phyloP scores from a whole-genome alignment of 2,888 invertebrate species.

The Priocnemis perturbator region DNA sequence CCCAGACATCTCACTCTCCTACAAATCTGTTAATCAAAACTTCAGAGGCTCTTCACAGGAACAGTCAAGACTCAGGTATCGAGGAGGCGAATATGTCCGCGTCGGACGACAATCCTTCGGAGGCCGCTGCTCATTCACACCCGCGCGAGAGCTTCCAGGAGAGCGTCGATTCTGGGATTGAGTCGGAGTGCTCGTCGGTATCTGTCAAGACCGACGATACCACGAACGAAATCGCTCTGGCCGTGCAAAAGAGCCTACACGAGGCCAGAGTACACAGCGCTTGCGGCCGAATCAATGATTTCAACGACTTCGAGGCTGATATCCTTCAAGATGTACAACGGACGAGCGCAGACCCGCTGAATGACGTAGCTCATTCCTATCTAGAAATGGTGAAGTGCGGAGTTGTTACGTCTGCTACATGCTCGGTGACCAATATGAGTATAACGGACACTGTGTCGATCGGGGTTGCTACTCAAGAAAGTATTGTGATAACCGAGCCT shows the following conservation, averaged over 20 bases:
- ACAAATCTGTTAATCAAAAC: conserved; percentile 54
- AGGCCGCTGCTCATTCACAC: conserved; percentile 12
- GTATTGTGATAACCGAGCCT: conserved; percentile 40
- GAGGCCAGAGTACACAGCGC: conserved; percentile 12
- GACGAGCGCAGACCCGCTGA: conserved; percentile 32
- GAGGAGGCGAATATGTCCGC: conserved; percentile 54
- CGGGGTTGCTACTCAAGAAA: conserved; percentile 40
- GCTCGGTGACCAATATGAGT: conserved; percentile 33
- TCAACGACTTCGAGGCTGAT: conserved; percentile 38
- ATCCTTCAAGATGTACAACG: conserved; percentile 28
- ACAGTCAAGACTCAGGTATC: conserved; percentile 61
- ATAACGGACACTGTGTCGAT: conserved; percentile 26
- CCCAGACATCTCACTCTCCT: conserved; percentile 39
- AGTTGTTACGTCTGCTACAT: conserved; percentile 36
- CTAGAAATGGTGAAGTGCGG: conserved; percentile 46
- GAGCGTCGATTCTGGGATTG: conserved; percentile 59
- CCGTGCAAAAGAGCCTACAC: conserved; percentile 4
- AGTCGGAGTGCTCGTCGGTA: conserved; percentile 63
- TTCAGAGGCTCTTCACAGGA: conserved; percentile 50
- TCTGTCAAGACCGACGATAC: conserved; percentile 37
- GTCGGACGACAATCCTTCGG: conserved; percentile 36
- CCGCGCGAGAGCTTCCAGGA: conserved; percentile 56
- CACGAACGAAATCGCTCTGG: conserved; percentile 12
- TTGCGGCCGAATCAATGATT: conserved; percentile 23
- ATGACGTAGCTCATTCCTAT: conserved; percentile 34